A percentile compares a stretch with the other conserved stretches of the same genome.
These are phyloP conservation scores for Paradoxurus hermaphroditus DNA, from an alignment of 2,113 vertebrate genomes.

Conservation along the genomic window DNA sequence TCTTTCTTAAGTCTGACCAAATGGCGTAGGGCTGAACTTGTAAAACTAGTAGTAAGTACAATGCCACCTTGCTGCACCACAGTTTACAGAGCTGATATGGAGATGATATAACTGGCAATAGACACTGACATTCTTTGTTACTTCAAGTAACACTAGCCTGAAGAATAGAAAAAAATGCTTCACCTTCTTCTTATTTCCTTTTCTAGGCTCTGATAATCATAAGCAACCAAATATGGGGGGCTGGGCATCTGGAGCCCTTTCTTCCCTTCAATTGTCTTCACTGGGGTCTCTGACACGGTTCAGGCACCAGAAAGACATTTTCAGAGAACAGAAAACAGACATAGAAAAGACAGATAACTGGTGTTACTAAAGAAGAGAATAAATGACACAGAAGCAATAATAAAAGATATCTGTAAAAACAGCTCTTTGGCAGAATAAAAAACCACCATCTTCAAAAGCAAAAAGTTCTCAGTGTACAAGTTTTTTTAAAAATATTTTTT, in stretches of 20 bases:
- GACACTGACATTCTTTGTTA: neutral
- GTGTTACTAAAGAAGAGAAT: constrained; percentile 5
- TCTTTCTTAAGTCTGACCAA: neutral
- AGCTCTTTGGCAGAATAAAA: constrained; percentile 9
- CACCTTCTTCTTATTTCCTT: neutral
- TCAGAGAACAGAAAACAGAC: constrained; percentile 48
- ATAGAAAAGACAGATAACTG: constrained; percentile 35
- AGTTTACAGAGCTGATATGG: neutral
- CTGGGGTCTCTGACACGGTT: neutral
- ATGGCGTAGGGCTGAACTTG: neutral
- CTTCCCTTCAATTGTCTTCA: neutral
- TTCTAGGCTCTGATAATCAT: neutral
- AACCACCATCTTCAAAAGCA: neutral
- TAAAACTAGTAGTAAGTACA: neutral
- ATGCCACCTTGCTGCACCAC: too few relatives aligned
- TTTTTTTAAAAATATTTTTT: neutral
- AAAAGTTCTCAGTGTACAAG: neutral
- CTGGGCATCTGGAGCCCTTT: neutral
- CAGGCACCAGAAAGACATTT: neutral
- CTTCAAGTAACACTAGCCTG: neutral
- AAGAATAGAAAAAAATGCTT: neutral
- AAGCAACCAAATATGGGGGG: neutral
- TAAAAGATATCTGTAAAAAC: neutral
- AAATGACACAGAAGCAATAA: neutral
- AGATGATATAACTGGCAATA: neutral